These are phyloP conservation scores for Odocoileus virginianus DNA, from an alignment of 2,113 vertebrate genomes.

Conservation along the genomic window DNA sequence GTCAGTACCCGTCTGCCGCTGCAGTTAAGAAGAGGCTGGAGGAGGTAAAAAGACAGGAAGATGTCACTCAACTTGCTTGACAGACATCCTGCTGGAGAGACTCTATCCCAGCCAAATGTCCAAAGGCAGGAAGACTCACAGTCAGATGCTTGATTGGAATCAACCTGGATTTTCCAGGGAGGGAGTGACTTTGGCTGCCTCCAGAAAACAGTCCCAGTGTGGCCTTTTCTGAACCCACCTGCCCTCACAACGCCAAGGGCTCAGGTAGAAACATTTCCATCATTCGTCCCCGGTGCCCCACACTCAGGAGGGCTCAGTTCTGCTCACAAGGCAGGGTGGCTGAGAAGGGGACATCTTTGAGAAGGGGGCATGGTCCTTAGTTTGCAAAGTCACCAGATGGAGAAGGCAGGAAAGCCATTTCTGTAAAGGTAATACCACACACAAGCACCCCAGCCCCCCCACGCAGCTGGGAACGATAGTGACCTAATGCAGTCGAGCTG, in stretches of 20 bases:
- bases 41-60: slow-evolving; percentile 36
- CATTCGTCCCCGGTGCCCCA: neutral
- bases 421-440: neutral
- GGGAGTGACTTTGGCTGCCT: neutral
- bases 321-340: neutral
- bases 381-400: neutral
- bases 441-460: neutral
- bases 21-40: slow-evolving; percentile 2
- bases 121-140: neutral
- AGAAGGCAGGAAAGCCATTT: neutral
- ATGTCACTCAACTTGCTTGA: neutral
- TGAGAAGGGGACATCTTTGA: no score
- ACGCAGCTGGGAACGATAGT: rapidly evolving
- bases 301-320: neutral
- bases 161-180: neutral
- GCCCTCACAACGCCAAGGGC: rapidly evolving
- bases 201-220: rapidly evolving
- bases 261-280: neutral
- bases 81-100: neutral
- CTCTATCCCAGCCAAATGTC: neutral
- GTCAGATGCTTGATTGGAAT: neutral
- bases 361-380: neutral
- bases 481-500: rapidly evolving
- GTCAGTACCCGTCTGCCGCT: slow-evolving; percentile 16
- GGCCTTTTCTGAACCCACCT: neutral